Conservation (phyloP, 2,797 vertebrate species). For the Dermochelys coriacea region DNA sequence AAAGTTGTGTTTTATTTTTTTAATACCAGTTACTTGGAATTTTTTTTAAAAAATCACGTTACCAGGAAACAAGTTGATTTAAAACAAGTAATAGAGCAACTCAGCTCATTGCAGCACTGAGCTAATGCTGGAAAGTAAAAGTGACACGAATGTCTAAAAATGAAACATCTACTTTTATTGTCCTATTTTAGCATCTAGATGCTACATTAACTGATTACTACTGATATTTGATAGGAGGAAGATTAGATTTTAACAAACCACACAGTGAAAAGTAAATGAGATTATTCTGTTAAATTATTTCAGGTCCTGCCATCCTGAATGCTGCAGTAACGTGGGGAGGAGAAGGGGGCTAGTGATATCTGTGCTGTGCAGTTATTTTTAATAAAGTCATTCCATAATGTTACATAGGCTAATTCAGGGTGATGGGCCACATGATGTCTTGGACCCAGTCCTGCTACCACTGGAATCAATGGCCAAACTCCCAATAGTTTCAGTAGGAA, state of each 20-base stretch:
- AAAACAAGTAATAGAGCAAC: too few relatives aligned
- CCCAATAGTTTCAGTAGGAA: not conserved
- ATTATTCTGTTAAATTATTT: not conserved
- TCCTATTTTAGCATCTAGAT: not conserved
- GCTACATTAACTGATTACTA: not conserved
- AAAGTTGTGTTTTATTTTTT: not conserved
- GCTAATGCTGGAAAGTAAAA: not conserved
- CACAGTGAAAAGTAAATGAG: not conserved
- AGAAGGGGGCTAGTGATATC: too few relatives aligned
- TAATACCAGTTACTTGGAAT: not conserved
- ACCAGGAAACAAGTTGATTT: not conserved
- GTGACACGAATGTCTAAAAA: not conserved
- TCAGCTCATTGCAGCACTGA: too few relatives aligned
- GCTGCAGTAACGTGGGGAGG: not conserved
- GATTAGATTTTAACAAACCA: not conserved
- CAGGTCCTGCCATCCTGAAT: not conserved
- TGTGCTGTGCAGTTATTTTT: not conserved
- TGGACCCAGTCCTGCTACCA: not conserved
- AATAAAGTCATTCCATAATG: not conserved
- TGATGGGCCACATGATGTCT: not conserved
- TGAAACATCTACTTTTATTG: not conserved
- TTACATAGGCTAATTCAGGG: not conserved
- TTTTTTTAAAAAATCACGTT: not conserved
- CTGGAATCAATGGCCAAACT: not conserved
- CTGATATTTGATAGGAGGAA: not conserved